phyloP scores from a whole-genome alignment of 2,113 vertebrate genomes.

The Onychostruthus taczanowskii region DNA sequence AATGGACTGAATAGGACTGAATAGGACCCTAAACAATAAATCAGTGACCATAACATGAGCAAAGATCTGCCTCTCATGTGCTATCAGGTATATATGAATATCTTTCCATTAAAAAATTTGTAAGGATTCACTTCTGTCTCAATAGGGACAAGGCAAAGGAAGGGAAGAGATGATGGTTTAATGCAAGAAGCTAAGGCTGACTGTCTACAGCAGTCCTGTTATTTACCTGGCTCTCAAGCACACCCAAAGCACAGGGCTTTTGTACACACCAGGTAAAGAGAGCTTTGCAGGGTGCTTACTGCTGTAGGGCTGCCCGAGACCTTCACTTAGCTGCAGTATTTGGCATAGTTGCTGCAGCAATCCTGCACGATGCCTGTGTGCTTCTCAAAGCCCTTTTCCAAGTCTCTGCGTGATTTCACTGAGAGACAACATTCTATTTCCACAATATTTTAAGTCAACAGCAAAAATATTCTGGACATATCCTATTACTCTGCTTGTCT shows the following conservation, averaged over 20 bases:
- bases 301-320: neutral
- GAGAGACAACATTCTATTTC: slow-evolving; percentile 53
- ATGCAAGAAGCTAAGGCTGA: neutral
- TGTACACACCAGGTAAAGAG: neutral
- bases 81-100: neutral
- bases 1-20: neutral
- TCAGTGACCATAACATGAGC: neutral
- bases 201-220: neutral
- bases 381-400: slow-evolving; percentile 38
- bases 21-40: neutral
- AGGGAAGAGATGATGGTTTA: neutral
- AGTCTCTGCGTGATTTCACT: slow-evolving; percentile 30
- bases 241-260: neutral
- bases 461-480: slow-evolving; percentile 55
- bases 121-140: neutral
- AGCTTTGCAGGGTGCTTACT: neutral
- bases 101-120: neutral
- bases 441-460: slow-evolving; percentile 52
- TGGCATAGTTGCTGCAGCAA: neutral
- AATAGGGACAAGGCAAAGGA: neutral
- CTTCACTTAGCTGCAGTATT: neutral
- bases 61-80: neutral
- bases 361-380: neutral
- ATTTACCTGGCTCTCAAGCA: neutral
- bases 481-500: slow-evolving; percentile 52